A percentile compares a stretch with the other conserved stretches of the same genome.
Evolutionary conservation across 1,140 invertebrate genomes (phyloP).

Genomic region (Augochlora pura): DNA sequence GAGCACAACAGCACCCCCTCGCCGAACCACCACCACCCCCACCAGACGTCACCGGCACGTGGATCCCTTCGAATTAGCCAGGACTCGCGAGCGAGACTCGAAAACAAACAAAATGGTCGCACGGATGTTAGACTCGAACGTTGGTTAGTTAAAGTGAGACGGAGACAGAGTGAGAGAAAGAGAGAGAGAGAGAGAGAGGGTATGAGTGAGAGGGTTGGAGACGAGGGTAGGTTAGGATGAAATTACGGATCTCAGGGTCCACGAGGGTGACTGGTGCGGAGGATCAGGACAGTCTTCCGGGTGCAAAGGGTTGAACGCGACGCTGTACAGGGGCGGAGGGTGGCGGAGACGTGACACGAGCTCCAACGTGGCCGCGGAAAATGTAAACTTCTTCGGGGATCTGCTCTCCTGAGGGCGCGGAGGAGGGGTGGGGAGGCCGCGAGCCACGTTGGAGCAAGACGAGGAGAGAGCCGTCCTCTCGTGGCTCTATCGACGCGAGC

Average conservation of each 20-base stretch:
- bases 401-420: background rate
- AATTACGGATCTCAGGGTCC: too few relatives aligned
- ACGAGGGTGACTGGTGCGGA: background rate
- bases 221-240: too few relatives aligned
- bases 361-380: conserved; percentile 54
- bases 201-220: too few relatives aligned
- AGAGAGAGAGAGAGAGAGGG: background rate
- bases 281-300: background rate
- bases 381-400: conserved; percentile 48
- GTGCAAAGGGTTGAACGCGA: background rate
- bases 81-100: background rate
- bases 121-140: background rate
- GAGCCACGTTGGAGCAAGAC: conserved; percentile 33
- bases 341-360: background rate
- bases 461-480: conserved; percentile 63
- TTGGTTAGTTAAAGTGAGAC: too few relatives aligned
- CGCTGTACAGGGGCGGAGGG: conserved; percentile 1
- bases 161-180: too few relatives aligned
- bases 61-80: background rate
- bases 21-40: background rate
- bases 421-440: background rate
- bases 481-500: conserved; percentile 74
- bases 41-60: background rate
- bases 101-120: conserved; percentile 1
- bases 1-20: too few relatives aligned